Evolutionary conservation across 2,797 vertebrate genomes (phyloP).

Genomic region (Characodon lateralis): DNA sequence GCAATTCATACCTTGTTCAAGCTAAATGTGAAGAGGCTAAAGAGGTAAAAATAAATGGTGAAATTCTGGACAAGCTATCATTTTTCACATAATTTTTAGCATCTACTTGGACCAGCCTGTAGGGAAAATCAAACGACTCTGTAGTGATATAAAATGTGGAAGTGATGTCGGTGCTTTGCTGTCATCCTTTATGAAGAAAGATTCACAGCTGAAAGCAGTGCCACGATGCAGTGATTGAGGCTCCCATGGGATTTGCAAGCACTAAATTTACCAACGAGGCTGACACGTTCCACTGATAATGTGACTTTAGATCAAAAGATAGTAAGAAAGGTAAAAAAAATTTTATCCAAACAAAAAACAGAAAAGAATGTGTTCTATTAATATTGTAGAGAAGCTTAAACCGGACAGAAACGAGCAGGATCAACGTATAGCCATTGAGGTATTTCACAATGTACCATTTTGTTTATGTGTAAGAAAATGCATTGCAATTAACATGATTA

Average conservation of each 20-base stretch:
- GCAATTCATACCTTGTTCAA: constrained; percentile 50
- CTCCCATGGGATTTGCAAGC: constrained; percentile 51
- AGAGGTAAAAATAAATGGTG: neutral
- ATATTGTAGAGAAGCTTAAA: constrained; percentile 6
- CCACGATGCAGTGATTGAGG: constrained; percentile 65
- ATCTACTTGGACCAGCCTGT: constrained; percentile 42
- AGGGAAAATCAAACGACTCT: constrained; percentile 39
- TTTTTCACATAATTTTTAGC: constrained; percentile 53
- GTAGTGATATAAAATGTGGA: constrained; percentile 58
- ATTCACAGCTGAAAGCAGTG: constrained; percentile 57
- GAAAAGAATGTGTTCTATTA: neutral
- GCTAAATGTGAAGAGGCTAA: neutral
- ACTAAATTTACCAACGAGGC: constrained; percentile 65
- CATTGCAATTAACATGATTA: constrained; percentile 67
- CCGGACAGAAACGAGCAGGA: constrained; percentile 21
- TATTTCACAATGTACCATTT: constrained; percentile 27
- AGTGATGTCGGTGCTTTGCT: constrained; percentile 54
- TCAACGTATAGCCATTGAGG: constrained; percentile 29
- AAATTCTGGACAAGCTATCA: constrained; percentile 47
- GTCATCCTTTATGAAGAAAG: constrained; percentile 59
- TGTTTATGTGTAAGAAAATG: constrained; percentile 29
- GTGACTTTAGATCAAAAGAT: constrained; percentile 39
- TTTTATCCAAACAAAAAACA: constrained; percentile 10
- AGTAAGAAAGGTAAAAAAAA: constrained; percentile 33
- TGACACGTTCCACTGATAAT: constrained; percentile 45